Evolutionary conservation across 2,888 invertebrate genomes (phyloP).

Genomic region (Venusia cambrica): DNA sequence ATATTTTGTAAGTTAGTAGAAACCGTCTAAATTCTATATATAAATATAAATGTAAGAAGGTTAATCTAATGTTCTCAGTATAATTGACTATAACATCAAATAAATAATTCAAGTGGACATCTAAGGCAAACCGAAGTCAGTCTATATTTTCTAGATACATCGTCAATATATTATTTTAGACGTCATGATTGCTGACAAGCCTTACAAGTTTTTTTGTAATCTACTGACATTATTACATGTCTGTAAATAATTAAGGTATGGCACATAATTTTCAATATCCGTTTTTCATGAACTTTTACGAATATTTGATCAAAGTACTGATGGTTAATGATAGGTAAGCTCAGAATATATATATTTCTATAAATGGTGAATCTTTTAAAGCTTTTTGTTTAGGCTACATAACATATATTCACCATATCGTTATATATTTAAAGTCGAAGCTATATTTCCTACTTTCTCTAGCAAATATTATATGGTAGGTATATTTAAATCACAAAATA

Average conservation of each 20-base stretch:
- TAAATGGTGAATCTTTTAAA: slow-evolving; percentile 13
- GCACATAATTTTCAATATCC: too few relatives aligned
- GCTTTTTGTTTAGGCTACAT: slow-evolving; percentile 19
- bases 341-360: slow-evolving; percentile 9
- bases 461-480: slow-evolving; percentile 9
- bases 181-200: too few relatives aligned
- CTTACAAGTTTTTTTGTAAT: too few relatives aligned
- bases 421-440: slow-evolving; percentile 17
- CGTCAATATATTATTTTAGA: too few relatives aligned
- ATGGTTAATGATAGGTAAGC: slow-evolving; percentile 12
- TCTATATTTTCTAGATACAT: slow-evolving; percentile 40
- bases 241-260: slow-evolving; percentile 12
- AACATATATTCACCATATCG: slow-evolving; percentile 11
- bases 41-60: slow-evolving; percentile 16
- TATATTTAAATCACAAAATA: not conserved
- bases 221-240: slow-evolving; percentile 9
- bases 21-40: slow-evolving; percentile 24
- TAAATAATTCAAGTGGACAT: slow-evolving; percentile 22
- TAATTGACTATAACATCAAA: slow-evolving; percentile 32
- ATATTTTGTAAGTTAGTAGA: slow-evolving; percentile 21
- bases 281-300: too few relatives aligned
- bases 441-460: slow-evolving; percentile 8
- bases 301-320: slow-evolving; percentile 1
- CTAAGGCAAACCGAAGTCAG: slow-evolving; percentile 49
- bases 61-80: slow-evolving; percentile 3